phyloP scores from a whole-genome alignment of 2,888 invertebrate genomes.

The Campoplex capitator region DNA sequence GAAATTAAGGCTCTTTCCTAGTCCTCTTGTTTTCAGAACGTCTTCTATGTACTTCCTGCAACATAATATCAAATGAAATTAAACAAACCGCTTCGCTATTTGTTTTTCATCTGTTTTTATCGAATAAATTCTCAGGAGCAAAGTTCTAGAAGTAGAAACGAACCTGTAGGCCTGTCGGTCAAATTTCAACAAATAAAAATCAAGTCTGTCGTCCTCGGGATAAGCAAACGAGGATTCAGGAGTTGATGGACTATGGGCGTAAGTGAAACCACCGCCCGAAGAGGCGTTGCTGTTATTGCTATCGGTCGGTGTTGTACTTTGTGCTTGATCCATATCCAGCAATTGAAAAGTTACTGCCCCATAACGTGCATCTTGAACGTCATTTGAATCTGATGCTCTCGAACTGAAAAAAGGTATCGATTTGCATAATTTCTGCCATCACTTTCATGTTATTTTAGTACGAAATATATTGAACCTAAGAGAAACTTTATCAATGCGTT shows the following conservation, averaged over 20 bases:
- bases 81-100: too few relatives aligned
- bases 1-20: constrained; percentile 92
- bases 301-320: constrained; percentile 85
- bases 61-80: neutral
- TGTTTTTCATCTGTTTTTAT: neutral
- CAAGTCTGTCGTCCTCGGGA: constrained; percentile 76
- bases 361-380: constrained; percentile 73
- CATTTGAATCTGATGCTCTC: constrained; percentile 77
- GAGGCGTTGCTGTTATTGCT: constrained; percentile 79
- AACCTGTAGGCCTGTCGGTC: constrained; percentile 81
- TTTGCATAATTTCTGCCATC: neutral
- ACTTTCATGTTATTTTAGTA: neutral
- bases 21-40: constrained; percentile 93
- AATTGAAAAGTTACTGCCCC: constrained; percentile 77
- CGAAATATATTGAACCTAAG: neutral
- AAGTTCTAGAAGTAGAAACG: neutral
- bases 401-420: constrained; percentile 72
- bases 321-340: constrained; percentile 76
- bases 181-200: constrained; percentile 80
- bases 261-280: constrained; percentile 75
- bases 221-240: constrained; percentile 76
- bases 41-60: constrained; percentile 93
- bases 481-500: neutral
- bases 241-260: constrained; percentile 75
- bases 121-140: neutral